Conservation (phyloP, 2,888 invertebrate genomes). For the Caenorhabditis angaria region DNA sequence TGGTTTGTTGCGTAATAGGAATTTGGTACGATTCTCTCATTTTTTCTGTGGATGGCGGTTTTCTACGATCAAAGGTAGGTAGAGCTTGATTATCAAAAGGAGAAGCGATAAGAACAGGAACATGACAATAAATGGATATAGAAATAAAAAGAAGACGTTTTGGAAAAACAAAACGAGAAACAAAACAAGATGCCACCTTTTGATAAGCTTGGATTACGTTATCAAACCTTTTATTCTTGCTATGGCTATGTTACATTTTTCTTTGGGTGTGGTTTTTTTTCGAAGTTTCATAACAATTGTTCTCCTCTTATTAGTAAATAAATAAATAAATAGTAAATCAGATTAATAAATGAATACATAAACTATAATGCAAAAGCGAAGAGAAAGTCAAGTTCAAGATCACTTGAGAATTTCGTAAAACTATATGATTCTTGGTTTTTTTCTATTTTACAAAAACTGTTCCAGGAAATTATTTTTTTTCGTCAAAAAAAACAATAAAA, state of each 20-base stretch:
- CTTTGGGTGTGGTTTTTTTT: slow-evolving; percentile 1
- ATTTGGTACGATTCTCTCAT: too few species aligned
- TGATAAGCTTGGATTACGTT: slow-evolving; percentile 5
- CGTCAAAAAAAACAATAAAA: too few species aligned
- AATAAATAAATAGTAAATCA: too few species aligned
- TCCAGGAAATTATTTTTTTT: background rate
- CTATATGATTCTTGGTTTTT: background rate
- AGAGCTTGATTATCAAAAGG: slow-evolving; percentile 11
- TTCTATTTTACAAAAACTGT: background rate
- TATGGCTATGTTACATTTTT: too few species aligned
- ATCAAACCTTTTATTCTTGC: background rate
- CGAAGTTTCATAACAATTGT: too few species aligned
- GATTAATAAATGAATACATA: too few species aligned
- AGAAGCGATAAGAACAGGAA: slow-evolving; percentile 17
- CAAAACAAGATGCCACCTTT: slow-evolving; percentile 30
- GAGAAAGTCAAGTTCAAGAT: background rate
- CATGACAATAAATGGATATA: slow-evolving; percentile 22
- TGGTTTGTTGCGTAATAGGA: slow-evolving; percentile 40
- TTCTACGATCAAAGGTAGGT: slow-evolving; percentile 18
- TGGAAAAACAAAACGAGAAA: slow-evolving; percentile 41
- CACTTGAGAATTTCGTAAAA: background rate
- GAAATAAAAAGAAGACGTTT: slow-evolving; percentile 16
- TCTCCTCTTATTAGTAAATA: too few species aligned
- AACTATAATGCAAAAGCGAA: background rate
- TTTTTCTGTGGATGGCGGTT: too few species aligned